These are phyloP conservation scores for Apus apus DNA, from an alignment of 2,113 vertebrate species.

Conservation along the genomic window DNA sequence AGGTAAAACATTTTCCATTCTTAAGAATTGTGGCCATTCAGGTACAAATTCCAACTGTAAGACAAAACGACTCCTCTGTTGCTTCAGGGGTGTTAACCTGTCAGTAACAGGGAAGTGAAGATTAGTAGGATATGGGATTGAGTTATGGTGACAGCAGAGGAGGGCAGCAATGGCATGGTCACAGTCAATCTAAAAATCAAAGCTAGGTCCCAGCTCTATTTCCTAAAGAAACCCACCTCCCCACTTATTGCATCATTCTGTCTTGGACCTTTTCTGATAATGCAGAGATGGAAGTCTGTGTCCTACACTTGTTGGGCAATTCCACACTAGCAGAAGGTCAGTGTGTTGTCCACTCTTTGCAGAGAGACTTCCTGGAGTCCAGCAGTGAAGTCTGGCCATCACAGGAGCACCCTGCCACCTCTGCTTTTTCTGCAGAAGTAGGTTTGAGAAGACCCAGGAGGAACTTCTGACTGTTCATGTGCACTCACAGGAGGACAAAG, in stretches of 20 bases:
- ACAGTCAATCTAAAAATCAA: not conserved
- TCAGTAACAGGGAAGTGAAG: not conserved
- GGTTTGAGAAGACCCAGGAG: not conserved
- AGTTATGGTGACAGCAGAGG: not conserved
- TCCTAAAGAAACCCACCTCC: not conserved
- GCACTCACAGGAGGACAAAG: not conserved
- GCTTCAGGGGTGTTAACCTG: not conserved
- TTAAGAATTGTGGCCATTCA: not conserved
- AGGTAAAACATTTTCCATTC: conserved; percentile 58
- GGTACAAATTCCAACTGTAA: not conserved
- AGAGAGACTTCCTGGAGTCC: not conserved
- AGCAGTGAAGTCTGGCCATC: not conserved
- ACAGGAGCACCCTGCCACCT: not conserved
- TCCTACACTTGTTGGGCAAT: not conserved
- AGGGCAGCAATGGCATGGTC: not conserved
- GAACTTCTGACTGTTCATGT: not conserved
- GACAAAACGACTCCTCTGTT: not conserved
- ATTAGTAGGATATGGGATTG: not conserved
- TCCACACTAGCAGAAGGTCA: not conserved
- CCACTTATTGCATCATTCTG: not conserved
- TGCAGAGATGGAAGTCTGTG: not conserved
- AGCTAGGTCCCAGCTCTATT: not conserved
- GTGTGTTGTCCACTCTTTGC: not conserved
- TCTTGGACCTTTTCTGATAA: not conserved
- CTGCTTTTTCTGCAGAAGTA: not conserved